Evolutionary conservation across 2,888 invertebrate genomes (phyloP).

Genomic region (Synanthedon formicaeformis): DNA sequence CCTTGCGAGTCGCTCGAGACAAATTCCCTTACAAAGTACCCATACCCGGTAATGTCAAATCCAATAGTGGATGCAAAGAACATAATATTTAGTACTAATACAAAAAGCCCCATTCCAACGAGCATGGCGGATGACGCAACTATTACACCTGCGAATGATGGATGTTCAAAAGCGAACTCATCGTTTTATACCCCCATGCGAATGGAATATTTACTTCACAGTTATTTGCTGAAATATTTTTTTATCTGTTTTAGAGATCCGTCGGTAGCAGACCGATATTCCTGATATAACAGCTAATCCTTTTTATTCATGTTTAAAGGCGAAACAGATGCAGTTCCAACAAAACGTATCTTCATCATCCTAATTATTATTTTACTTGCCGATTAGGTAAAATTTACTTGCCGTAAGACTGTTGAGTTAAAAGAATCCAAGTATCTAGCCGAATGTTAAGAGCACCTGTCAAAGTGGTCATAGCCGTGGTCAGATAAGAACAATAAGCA

Average conservation of each 20-base stretch:
- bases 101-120: too few species aligned
- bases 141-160: too few species aligned
- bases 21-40: conserved; percentile 26
- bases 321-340: neutral
- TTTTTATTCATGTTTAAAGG: neutral
- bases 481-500: too few species aligned
- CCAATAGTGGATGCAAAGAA: conserved; percentile 17
- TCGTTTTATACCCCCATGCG: neutral
- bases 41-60: conserved; percentile 25
- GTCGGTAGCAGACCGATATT: neutral
- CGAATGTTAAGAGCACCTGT: too few species aligned
- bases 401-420: too few species aligned
- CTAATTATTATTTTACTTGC: too few species aligned
- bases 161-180: neutral
- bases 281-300: too few species aligned
- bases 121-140: too few species aligned
- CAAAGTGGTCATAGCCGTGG: too few species aligned
- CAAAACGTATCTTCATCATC: too few species aligned
- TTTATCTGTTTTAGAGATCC: neutral
- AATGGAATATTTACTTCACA: neutral
- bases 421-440: too few species aligned
- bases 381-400: too few species aligned
- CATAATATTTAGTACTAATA: conserved; percentile 15
- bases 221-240: neutral
- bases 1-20: conserved; percentile 9